Evolutionary conservation across 2,113 vertebrate genomes (phyloP).

Genomic region (Condylura cristata): DNA sequence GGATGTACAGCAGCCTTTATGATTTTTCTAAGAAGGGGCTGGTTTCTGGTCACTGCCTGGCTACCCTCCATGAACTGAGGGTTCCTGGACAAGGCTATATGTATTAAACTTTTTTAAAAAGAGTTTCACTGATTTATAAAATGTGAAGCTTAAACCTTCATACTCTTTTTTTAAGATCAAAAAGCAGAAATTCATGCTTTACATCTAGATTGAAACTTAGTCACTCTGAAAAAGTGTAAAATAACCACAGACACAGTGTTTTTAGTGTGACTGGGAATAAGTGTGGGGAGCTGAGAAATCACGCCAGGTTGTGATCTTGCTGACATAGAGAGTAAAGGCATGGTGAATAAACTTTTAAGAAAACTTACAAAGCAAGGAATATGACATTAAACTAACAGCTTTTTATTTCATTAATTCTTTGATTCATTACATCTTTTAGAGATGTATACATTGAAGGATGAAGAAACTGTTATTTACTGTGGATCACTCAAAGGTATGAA

Average conservation of each 20-base stretch:
- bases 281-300: background rate
- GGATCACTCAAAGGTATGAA: background rate
- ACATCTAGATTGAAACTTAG: background rate
- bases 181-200: background rate
- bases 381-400: background rate
- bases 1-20: too few species aligned
- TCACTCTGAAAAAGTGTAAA: background rate
- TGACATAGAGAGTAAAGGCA: background rate
- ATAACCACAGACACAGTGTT: background rate
- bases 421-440: background rate
- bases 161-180: background rate
- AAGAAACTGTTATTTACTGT: background rate
- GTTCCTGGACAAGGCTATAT: too few species aligned
- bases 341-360: background rate
- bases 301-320: background rate
- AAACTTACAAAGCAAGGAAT: background rate
- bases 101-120: too few species aligned
- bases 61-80: too few species aligned
- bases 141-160: background rate
- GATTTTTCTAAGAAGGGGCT: too few species aligned
- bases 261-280: background rate
- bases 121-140: background rate
- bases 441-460: background rate
- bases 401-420: constrained; percentile 16
- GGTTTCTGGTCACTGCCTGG: too few species aligned